Evolutionary conservation across 2,797 vertebrate genomes (phyloP), one percentile per base, ranked within the genome.

Genomic region (Lateolabrax maculatus): DNA sequence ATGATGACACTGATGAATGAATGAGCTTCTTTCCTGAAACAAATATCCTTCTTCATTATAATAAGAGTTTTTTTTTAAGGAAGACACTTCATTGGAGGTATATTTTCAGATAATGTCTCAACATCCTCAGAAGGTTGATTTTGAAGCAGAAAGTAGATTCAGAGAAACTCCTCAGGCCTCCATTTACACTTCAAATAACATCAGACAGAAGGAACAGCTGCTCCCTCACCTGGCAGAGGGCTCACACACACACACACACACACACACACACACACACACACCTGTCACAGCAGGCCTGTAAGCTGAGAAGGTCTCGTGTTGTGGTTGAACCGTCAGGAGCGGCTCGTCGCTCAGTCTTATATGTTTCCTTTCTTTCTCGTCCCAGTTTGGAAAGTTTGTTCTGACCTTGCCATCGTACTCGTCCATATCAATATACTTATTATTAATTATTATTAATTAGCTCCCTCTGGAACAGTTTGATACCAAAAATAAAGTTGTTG

Each of bases 111-210:
- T 15, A n/a, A n/a, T n/a, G n/a, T n/a, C n/a, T n/a, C n/a, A n/a
- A n/a, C n/a, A n/a, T n/a, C n/a, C n/a, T n/a, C n/a, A n/a, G n/a
- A n/a, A n/a, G n/a, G n/a, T n/a, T n/a, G n/a, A n/a, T n/a, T n/a
- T n/a, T n/a, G n/a, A n/a, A n/a, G n/a, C 27, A 2, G 58, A 21
- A 5, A 2, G 56, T 16, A 4, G 8, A 12, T 9, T 34, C 29
- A 36, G 1, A 57, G 4, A 1, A 65, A 57, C 68, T 25, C 21
- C 46, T 71, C 55, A n/a, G 27, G 19, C 23, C 21, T 23, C 15
- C 0, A 70, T 77, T 70, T 77, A 63, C 66, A 77, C 43, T 63
- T 77, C 67, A 77, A 41, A 71, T 48, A 63, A 13, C 49, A 31
- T 18, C 43, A 49, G 52, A 31, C 18, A 11, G 62, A 27, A 37